These are phyloP conservation scores for Spongilla lacustris DNA, from an alignment of 37 sponge, comb jelly and placozoan genomes.

Conservation along the genomic window DNA sequence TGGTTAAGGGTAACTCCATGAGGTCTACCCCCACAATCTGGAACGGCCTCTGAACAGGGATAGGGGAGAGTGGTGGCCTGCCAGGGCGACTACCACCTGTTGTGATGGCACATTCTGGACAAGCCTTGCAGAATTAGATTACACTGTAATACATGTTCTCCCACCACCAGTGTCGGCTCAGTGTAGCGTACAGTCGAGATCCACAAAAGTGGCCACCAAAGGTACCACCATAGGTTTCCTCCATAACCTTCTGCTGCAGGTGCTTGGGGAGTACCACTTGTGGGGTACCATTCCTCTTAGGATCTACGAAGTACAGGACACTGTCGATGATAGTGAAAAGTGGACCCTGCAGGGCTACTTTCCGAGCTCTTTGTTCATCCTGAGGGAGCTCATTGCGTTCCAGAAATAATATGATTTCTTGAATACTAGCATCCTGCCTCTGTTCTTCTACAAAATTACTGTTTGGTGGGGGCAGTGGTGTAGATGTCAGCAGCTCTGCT, in stretches of 20 bases:
- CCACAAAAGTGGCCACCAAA: constrained; percentile 59
- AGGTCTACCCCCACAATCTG: constrained; percentile 64
- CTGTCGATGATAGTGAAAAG: constrained; percentile 23
- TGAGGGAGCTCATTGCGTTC: constrained; percentile 17
- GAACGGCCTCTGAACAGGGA: constrained; percentile 53
- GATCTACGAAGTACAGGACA: constrained; percentile 41
- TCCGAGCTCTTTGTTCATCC: constrained; percentile 10
- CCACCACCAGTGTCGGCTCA: constrained; percentile 54
- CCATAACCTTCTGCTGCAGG: constrained; percentile 7
- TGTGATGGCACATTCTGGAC: constrained; percentile 54
- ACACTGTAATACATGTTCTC: constrained; percentile 42
- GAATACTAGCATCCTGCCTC: constrained; percentile 23
- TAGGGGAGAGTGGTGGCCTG: constrained; percentile 49
- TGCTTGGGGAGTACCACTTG: constrained; percentile 52
- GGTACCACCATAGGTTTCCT: constrained; percentile 39
- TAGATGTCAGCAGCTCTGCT: not conserved
- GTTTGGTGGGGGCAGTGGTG: not conserved
- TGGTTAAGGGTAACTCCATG: constrained; percentile 49
- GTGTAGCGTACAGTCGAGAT: constrained; percentile 17
- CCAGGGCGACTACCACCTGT: not conserved
- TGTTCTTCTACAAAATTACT: constrained; percentile 17
- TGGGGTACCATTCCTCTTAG: constrained; percentile 7
- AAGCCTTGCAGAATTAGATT: constrained; percentile 14
- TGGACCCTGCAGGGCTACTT: constrained; percentile 21
- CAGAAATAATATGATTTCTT: constrained; percentile 31